These are phyloP conservation scores for Drosophila glabriapex DNA, from an alignment of 2,888 invertebrate species.

Conservation along the genomic window DNA sequence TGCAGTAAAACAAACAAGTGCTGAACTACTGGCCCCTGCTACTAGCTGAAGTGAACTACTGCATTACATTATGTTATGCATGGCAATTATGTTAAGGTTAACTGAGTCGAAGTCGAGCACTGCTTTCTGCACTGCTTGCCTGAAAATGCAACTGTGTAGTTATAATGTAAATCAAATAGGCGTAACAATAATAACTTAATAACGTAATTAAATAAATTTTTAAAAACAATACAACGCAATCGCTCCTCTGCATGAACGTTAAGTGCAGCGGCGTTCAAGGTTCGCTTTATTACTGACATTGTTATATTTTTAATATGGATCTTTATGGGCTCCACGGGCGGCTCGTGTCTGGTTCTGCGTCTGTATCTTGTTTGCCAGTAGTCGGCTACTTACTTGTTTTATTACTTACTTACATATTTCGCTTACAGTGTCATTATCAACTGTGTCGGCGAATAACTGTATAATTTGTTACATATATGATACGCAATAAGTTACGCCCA, in stretches of 20 bases:
- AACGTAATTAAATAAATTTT: too few species aligned
- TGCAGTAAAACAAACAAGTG: neutral
- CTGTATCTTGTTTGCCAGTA: conserved; percentile 27
- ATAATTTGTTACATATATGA: conserved; percentile 27
- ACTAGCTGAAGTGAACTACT: neutral
- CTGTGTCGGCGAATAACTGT: conserved; percentile 12
- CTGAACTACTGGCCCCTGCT: neutral
- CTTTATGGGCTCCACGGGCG: conserved; percentile 26
- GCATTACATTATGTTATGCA: neutral
- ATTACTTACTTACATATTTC: neutral
- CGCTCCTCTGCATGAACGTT: conserved; percentile 10
- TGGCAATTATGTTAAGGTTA: neutral
- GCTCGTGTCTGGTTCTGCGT: conserved; percentile 17
- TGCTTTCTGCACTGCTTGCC: conserved; percentile 2
- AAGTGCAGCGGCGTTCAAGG: conserved; percentile 35
- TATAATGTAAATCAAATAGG: neutral
- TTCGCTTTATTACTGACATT: conserved; percentile 18
- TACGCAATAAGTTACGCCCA: conserved; percentile 40
- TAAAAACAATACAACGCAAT: conserved; percentile 5
- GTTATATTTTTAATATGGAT: conserved; percentile 28
- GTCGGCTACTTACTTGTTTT: conserved; percentile 3
- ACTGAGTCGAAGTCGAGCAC: neutral
- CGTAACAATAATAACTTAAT: too few species aligned
- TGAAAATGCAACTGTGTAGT: neutral
- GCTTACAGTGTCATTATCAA: conserved; percentile 1